Base-by-base conservation (phyloP, 1,140 invertebrate species). In the Saccostrea glomerata region DNA sequence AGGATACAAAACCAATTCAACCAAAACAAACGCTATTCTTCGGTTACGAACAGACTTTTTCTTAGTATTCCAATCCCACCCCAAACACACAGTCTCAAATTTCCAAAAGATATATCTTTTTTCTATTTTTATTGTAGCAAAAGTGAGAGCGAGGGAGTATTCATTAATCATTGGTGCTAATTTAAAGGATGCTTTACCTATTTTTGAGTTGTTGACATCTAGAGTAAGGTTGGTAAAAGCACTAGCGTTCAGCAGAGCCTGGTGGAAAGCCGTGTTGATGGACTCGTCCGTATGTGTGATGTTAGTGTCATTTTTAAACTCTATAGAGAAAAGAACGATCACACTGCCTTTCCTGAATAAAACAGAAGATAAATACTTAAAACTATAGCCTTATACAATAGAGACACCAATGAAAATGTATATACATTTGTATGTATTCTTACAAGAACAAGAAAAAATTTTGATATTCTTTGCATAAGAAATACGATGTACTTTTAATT, bases 291-390 rank as follows among this genome's bases (percentile, higher is more conserved):
- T 15, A 77, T 77, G 70, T 30, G 70, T 77, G 25, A 30, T 30
- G 30, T 77, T 77, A 0, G 70, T 77, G 70, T 77, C 70, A 17
- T 77, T 77, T 13, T 77, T 77, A 30, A 77, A 77, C 15, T 77
- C 70, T 30, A 77, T 77, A 15, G 70, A 30, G 9, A 77, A 77
- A 13, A 77, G 70, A 12, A 77, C 70, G 12, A 77, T 77, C 9
- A 77, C 70, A 13, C 70, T 77, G 23, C 70, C 70, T 30, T 77
- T 77, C 25, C 70, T 77, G 13, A 1, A 77, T 36, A 36, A 36
- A 4, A 66, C 17, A n/a, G 23, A 20, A 17, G 23, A 17, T 47
- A 47, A 47, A 47, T 47, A 47, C 47, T 47, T 47, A 47, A 47
- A 47, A 3, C 30, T 2, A 36, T 36, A 2, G 9, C 1, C 5